Conservation (phyloP, 2,797 vertebrate species). For the Coregonus sp. region DNA sequence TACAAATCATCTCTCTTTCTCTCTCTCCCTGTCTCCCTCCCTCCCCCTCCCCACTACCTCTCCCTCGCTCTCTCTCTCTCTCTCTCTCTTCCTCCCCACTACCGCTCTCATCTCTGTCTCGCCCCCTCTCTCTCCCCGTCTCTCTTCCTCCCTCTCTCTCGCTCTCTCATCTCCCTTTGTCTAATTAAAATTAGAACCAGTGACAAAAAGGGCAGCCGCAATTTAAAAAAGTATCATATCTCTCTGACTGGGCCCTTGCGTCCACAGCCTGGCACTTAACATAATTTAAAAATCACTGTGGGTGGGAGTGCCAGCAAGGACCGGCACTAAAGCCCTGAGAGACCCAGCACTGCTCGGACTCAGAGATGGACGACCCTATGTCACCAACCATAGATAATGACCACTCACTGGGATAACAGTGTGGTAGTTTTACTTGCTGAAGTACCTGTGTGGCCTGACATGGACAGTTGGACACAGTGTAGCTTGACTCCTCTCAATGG, state of each 20-base stretch:
- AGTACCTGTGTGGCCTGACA: background rate
- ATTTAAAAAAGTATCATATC: constrained; percentile 63
- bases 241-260: constrained; percentile 49
- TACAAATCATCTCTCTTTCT: background rate
- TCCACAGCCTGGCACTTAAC: constrained; percentile 48
- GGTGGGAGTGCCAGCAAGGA: constrained; percentile 22
- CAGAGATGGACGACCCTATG: no score
- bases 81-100: background rate
- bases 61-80: background rate
- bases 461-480: background rate
- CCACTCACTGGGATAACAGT: background rate
- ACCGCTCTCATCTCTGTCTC: background rate
- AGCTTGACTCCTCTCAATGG: background rate
- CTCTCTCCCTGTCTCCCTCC: no score
- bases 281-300: constrained; percentile 51
- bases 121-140: background rate
- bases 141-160: background rate
- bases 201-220: constrained; percentile 45
- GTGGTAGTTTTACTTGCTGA: no score
- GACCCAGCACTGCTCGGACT: background rate
- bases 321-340: constrained; percentile 1
- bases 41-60: background rate
- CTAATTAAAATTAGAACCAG: constrained; percentile 61
- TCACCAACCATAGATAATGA: background rate
- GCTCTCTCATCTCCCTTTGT: constrained; percentile 15